phyloP scores from a whole-genome alignment of 2,113 vertebrate genomes.

The Heterotis niloticus region DNA sequence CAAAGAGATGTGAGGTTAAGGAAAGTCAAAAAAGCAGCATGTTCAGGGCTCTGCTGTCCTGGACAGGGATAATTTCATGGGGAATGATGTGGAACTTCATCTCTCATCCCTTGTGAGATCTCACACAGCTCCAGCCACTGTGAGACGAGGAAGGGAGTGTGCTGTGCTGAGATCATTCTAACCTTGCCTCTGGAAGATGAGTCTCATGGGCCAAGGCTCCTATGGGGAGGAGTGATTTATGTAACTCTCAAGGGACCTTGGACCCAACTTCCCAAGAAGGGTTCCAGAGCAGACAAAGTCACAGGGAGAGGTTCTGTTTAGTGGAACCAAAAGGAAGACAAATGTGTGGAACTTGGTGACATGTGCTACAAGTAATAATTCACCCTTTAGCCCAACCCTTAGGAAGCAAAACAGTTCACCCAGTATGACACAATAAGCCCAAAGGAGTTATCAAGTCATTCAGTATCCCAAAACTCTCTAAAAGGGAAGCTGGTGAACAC shows the following conservation, averaged over 20 bases:
- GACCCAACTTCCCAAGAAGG: constrained; percentile 42
- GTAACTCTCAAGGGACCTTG: constrained; percentile 28
- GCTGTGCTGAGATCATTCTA: constrained; percentile 41
- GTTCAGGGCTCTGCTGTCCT: constrained; percentile 31
- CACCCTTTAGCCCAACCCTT: neutral
- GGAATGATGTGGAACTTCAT: constrained; percentile 36
- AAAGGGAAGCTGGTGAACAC: neutral
- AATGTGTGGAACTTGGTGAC: constrained; percentile 41
- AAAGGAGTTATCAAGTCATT: neutral
- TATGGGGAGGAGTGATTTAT: constrained; percentile 48
- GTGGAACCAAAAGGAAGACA: constrained; percentile 48
- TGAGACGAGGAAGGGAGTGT: neutral
- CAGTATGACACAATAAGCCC: neutral
- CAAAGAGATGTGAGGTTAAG: constrained; percentile 38
- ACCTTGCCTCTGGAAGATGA: constrained; percentile 40
- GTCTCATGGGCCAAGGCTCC: constrained; percentile 43
- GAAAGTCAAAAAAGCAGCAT: constrained; percentile 32
- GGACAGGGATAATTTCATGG: constrained; percentile 48
- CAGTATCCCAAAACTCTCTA: neutral
- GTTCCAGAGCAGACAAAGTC: constrained; percentile 43
- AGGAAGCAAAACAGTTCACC: neutral
- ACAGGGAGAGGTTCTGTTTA: constrained; percentile 40
- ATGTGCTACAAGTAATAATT: constrained; percentile 26
- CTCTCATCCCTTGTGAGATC: constrained; percentile 26
- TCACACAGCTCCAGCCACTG: neutral